Conservation (phyloP, 2,888 invertebrate species). For the Euclidia mi region DNA sequence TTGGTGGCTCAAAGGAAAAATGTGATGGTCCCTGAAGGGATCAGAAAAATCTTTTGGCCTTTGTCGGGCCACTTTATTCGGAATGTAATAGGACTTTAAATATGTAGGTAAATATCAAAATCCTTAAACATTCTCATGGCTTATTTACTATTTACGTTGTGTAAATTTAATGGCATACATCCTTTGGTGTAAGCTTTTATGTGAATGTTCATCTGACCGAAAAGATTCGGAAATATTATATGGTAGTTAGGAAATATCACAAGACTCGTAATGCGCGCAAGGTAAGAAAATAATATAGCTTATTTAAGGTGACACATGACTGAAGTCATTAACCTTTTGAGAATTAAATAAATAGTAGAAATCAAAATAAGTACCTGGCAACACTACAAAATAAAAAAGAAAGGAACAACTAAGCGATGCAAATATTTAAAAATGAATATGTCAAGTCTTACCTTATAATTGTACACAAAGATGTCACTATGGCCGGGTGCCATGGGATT, state of each 20-base stretch:
- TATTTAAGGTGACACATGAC: not conserved
- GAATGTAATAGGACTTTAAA: slow-evolving; percentile 67
- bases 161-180: slow-evolving; percentile 26
- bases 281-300: not conserved
- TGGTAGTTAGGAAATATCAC: not conserved
- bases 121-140: slow-evolving; percentile 44
- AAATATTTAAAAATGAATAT: slow-evolving; percentile 12
- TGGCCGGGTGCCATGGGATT: slow-evolving; percentile 96
- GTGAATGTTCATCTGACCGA: not conserved
- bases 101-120: slow-evolving; percentile 54
- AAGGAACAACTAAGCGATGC: not conserved
- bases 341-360: not conserved
- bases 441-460: slow-evolving; percentile 93
- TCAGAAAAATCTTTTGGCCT: slow-evolving; percentile 62
- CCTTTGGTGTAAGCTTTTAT: slow-evolving; percentile 13
- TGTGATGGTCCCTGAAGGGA: slow-evolving; percentile 64
- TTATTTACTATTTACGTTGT: slow-evolving; percentile 40
- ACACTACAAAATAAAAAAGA: not conserved
- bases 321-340: not conserved
- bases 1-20: slow-evolving; percentile 67
- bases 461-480: slow-evolving; percentile 98
- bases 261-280: not conserved
- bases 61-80: slow-evolving; percentile 60
- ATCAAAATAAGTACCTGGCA: not conserved
- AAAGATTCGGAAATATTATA: slow-evolving; percentile 13